phyloP scores from a whole-genome alignment of 1,140 invertebrate species.

The Eupristina koningsbergeri region DNA sequence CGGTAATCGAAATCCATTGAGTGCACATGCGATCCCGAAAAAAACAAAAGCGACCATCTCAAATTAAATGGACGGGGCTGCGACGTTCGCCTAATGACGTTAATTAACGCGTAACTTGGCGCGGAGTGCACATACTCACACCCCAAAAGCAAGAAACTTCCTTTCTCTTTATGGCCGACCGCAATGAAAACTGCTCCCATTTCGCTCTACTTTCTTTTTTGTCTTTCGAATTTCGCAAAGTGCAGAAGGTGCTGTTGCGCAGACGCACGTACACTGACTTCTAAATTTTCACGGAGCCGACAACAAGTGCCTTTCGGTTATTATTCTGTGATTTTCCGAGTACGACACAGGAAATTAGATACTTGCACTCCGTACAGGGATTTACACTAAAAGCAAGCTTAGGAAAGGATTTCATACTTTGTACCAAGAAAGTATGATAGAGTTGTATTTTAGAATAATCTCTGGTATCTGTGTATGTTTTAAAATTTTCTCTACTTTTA shows the following conservation, averaged over 20 bases:
- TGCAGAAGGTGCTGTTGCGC: background rate
- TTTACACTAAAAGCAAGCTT: background rate
- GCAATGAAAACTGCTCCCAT: background rate
- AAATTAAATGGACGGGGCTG: constrained; percentile 1
- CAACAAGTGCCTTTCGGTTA: background rate
- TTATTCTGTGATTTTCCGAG: background rate
- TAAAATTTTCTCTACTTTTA: background rate
- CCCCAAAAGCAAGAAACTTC: background rate
- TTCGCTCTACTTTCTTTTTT: background rate
- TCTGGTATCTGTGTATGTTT: too few species aligned
- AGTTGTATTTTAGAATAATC: background rate
- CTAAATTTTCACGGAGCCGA: background rate
- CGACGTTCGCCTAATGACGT: constrained; percentile 7
- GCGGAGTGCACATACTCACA: background rate
- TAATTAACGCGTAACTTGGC: constrained; percentile 13
- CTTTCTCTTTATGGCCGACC: background rate
- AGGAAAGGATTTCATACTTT: background rate
- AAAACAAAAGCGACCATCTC: background rate
- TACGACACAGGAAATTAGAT: background rate
- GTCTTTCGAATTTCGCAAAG: background rate
- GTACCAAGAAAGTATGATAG: background rate
- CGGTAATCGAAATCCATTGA: background rate
- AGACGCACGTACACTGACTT: background rate
- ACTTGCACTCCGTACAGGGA: background rate
- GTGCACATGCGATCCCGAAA: background rate